phyloP scores from a whole-genome alignment of 2,113 vertebrate genomes.

The Bagarius yarrelli region DNA sequence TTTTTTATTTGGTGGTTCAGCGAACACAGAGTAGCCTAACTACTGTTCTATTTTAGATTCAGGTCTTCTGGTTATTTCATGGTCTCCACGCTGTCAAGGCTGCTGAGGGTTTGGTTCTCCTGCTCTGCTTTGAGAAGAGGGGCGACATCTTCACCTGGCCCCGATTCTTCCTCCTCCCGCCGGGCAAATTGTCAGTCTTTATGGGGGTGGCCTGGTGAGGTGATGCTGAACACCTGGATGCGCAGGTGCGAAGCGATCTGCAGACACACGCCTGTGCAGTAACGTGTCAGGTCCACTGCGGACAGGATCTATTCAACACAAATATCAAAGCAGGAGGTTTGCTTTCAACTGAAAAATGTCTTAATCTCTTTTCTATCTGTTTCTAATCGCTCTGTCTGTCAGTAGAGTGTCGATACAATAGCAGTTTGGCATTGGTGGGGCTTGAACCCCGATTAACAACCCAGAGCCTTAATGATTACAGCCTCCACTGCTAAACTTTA shows the following conservation, averaged over 20 bases:
- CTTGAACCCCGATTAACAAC: too few species aligned
- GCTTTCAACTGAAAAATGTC: background rate
- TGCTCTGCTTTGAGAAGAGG: slow-evolving; percentile 67
- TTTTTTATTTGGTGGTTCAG: slow-evolving; percentile 34
- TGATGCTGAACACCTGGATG: slow-evolving; percentile 92
- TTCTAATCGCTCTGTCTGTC: background rate
- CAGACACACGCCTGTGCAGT: slow-evolving; percentile 86
- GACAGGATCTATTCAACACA: slow-evolving; percentile 80
- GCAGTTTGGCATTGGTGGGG: too few species aligned
- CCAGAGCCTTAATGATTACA: too few species aligned
- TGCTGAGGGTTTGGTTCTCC: slow-evolving; percentile 62
- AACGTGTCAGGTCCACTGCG: slow-evolving; percentile 84
- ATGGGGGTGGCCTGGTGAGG: slow-evolving; percentile 79
- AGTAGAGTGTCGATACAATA: too few species aligned
- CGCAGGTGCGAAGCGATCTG: slow-evolving; percentile 93
- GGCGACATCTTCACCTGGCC: slow-evolving; percentile 65
- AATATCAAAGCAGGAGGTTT: background rate
- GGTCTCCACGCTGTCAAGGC: slow-evolving; percentile 68
- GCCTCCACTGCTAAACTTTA: too few species aligned
- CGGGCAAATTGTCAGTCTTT: slow-evolving; percentile 85
- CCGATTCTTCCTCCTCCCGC: slow-evolving; percentile 78
- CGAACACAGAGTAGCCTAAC: slow-evolving; percentile 17
- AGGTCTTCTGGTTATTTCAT: slow-evolving; percentile 53
- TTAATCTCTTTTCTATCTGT: background rate
- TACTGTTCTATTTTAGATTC: background rate